A percentile compares a stretch with the other conserved stretches of the same genome.
These are phyloP conservation scores for Ostrea denselamellosa DNA, from an alignment of 1,140 invertebrate genomes.

Conservation along the genomic window DNA sequence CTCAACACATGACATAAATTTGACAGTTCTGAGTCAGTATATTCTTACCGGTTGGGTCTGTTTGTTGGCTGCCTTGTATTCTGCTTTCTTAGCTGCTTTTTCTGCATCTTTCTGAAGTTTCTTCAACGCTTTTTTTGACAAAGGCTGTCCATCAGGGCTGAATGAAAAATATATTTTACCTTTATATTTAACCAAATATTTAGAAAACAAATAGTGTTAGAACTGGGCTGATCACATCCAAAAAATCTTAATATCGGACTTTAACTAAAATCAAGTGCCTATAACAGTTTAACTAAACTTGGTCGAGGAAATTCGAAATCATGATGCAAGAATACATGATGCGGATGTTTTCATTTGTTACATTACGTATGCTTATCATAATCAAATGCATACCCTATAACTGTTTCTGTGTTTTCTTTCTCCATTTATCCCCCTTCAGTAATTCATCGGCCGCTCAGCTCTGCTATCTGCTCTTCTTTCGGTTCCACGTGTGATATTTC, in stretches of 20 bases:
- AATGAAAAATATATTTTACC: background rate
- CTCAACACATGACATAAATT: no score
- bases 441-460: background rate
- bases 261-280: no score
- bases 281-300: background rate
- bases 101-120: constrained; percentile 84
- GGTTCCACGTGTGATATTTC: constrained; percentile 36
- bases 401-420: constrained; percentile 19
- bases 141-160: constrained; percentile 42
- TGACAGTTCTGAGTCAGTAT: no score
- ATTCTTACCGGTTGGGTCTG: background rate
- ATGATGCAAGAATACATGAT: background rate
- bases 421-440: background rate
- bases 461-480: background rate
- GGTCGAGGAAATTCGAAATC: constrained; percentile 21
- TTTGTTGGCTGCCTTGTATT: constrained; percentile 52
- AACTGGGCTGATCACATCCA: no score
- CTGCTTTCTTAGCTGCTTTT: constrained; percentile 85
- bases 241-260: no score
- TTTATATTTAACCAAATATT: background rate
- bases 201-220: background rate
- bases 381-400: constrained; percentile 27
- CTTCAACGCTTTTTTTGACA: constrained; percentile 84
- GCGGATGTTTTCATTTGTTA: background rate
- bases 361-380: background rate